Base-by-base conservation (phyloP, 2,888 invertebrate species). In the Heteropelma amictum region DNA sequence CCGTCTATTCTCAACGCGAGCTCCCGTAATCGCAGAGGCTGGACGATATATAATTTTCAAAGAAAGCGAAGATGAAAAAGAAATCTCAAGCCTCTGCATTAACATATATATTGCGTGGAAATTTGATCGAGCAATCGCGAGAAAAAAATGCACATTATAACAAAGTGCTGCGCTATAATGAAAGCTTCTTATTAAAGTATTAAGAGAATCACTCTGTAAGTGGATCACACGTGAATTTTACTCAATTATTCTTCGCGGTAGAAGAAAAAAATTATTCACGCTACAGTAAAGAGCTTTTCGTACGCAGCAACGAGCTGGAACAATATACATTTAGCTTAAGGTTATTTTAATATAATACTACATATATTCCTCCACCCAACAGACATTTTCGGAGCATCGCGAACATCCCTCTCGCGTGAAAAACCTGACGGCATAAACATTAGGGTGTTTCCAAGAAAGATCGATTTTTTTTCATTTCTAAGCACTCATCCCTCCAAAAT, bases 141-240 rank as follows among this genome's bases (percentile, higher is more conserved):
- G 6, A 28, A 38, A 23, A 51, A 64, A 58, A 17, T 30, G 21
- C 5, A 53, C 7, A 53, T 51, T 54, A 67, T 21, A 35, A 35
- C 14, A 70, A 67, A 67, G 35, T 40, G n/a, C 49, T 54, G 56
- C 21, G 51, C 67, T 58, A 56, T 26, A 63, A 40, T 40, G 17
- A 8, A 67, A 40, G 35, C 49, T 75, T 56, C 30, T 75, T 49
- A 75, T 75, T 71, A 71, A 67, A 75, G 54, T 51, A 75, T 75
- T 75, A 75, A 61, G 56, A 61, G 61, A 75, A 75, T 75, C 49
- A 45, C 61, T 67, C 33, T 17, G 56, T 4, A 40, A 67, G 42
- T 35, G 54, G 47, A 72, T 71, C 71, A 61, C 75, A 71, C 67
- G 49, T 56, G 35, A 63, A 75, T 71, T 74, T 56, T 47, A 67